Base-by-base conservation (phyloP, 2,797 vertebrate species). In the Erpetoichthys calabaricus region DNA sequence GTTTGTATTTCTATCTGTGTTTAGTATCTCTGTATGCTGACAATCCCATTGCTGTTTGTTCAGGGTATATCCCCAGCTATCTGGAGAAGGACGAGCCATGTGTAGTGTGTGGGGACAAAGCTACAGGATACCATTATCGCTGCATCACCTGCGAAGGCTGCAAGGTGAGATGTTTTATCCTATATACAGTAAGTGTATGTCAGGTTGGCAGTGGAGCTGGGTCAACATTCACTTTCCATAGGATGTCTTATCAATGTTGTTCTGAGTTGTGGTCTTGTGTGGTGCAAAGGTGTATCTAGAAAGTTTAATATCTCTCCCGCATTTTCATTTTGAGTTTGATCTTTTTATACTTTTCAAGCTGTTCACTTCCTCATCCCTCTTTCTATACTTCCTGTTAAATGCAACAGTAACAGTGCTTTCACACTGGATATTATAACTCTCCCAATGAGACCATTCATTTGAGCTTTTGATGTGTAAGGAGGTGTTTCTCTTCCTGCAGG, bases 141-240 rank as follows among this genome's bases (percentile, higher is more conserved):
- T 98, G 94, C 83, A 98, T 98, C 82, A 98, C 94, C 80, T 98
- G 94, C 59, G 94, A 98, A 86, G 94, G 94, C 81, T 98, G 93
- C 85, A 98, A 97, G 92, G 94, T 98, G 76, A 62, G 70, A 0
- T 6, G 7, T 6, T 25, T 25, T 25, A 25, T 25, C 25, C 25
- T 25, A 25, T 25, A 25, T 25, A 25, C 25, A 25, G 25, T 25
- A 25, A 25, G 25, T 25, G 25, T 25, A 25, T 25, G 25, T 25
- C 25, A 25, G 25, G 25, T 25, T 25, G 25, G 25, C 25, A 25
- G 41, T 42, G 55, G 55, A 8, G 7, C 55, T 10, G 3, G 4
- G 42, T 45, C 10, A 55, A 56, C 44, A 6, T 45, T 7, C 47
- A 50, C 47, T 50, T 7, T n/a, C 47, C 47, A 25, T 25, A 25